Conservation (phyloP, 53 echinoderm and acorn worm genomes). For the Antedon mediterranea region DNA sequence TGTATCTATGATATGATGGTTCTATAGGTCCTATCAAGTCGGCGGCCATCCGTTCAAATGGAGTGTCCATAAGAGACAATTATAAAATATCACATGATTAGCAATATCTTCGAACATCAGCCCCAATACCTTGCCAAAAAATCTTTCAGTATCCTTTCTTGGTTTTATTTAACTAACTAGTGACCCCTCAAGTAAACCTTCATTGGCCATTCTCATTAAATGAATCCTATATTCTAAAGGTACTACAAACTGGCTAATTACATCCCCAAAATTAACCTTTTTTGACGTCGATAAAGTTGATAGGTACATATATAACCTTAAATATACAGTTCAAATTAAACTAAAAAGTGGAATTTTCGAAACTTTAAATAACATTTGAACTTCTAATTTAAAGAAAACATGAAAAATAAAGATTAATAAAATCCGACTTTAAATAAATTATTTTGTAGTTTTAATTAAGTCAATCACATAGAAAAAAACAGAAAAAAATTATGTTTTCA, state of each 20-base stretch:
- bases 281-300: no score
- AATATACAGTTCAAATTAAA: no score
- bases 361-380: no score
- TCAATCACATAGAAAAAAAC: no score
- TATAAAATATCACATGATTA: neutral
- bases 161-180: neutral
- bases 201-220: conserved; percentile 12
- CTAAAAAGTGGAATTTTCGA: no score
- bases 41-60: neutral
- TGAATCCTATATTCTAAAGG: neutral
- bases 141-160: conserved; percentile 4
- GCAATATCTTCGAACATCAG: neutral
- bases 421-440: no score
- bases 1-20: neutral
- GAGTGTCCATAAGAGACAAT: neutral
- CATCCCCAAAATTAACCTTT: conserved; percentile 6
- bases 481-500: no score
- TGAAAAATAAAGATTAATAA: no score
- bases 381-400: no score
- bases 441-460: no score
- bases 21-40: neutral
- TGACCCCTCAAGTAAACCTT: neutral
- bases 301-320: no score
- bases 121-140: conserved; percentile 10
- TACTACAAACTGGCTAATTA: conserved; percentile 7